These are phyloP conservation scores for Steromphala cineraria DNA, from an alignment of 2,888 invertebrate species.

Conservation along the genomic window DNA sequence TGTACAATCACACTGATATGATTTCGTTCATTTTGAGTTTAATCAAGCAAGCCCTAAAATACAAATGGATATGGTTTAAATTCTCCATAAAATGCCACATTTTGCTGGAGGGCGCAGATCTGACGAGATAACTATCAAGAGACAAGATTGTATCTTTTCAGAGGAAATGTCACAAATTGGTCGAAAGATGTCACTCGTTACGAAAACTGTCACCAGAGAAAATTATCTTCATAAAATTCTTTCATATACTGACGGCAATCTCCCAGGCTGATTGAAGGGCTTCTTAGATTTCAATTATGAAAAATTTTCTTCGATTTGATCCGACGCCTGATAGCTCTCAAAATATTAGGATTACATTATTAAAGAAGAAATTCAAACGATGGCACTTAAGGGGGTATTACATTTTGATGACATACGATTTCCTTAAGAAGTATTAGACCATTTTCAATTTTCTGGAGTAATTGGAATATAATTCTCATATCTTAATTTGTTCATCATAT, in stretches of 20 bases:
- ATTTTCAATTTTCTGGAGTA: not conserved
- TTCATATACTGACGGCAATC: not conserved
- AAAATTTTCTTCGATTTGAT: not conserved
- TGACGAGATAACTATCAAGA: not conserved
- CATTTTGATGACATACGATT: not conserved
- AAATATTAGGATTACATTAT: slow-evolving; percentile 8
- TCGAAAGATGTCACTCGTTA: not conserved
- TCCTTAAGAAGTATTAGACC: not conserved
- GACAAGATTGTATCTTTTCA: not conserved
- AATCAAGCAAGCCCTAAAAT: too few species aligned
- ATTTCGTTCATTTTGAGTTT: too few species aligned
- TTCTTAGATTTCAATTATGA: not conserved
- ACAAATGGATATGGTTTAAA: not conserved
- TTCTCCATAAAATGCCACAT: not conserved
- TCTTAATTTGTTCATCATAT: slow-evolving; percentile 8
- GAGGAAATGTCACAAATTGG: not conserved
- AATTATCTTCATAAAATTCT: not conserved
- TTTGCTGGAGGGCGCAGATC: not conserved
- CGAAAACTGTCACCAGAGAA: not conserved
- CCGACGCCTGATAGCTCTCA: not conserved
- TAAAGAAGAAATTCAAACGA: not conserved
- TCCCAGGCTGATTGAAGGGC: not conserved
- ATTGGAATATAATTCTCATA: slow-evolving; percentile 10
- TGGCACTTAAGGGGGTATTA: not conserved
- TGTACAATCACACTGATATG: too few species aligned